These are phyloP conservation scores for Drosophila asahinai DNA, from an alignment of 1,140 invertebrate genomes.

Conservation along the genomic window DNA sequence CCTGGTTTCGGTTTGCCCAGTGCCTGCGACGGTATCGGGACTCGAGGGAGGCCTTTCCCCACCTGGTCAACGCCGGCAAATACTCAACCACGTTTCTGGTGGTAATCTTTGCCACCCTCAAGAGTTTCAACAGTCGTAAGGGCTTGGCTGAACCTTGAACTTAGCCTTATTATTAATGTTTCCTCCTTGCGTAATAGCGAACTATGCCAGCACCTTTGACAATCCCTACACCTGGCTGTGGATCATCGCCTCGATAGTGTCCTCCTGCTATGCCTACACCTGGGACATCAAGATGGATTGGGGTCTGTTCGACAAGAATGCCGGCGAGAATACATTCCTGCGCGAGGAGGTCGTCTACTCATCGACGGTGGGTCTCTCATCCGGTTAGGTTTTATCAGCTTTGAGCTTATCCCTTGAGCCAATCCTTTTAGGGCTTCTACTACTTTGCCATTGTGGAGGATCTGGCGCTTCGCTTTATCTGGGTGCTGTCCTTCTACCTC, in stretches of 20 bases:
- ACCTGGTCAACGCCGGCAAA: constrained; percentile 98
- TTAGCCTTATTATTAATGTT: not conserved
- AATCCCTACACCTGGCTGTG: constrained; percentile 94
- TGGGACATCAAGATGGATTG: constrained; percentile 99
- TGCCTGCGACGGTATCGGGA: constrained; percentile 97
- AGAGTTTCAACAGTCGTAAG: constrained; percentile 88
- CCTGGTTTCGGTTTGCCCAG: constrained; percentile 99
- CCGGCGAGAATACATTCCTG: constrained; percentile 93
- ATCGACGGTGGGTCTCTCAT: constrained; percentile 86
- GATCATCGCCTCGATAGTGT: constrained; percentile 91
- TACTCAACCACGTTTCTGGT: constrained; percentile 99
- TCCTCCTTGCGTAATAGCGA: constrained; percentile 81
- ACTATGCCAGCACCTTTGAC: constrained; percentile 87
- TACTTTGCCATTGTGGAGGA: constrained; percentile 99
- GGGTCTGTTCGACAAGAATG: constrained; percentile 96
- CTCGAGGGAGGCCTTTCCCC: constrained; percentile 96
- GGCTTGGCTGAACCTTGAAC: not conserved
- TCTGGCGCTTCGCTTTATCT: constrained; percentile 96
- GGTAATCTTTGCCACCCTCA: constrained; percentile 93
- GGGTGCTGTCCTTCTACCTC: constrained; percentile 94
- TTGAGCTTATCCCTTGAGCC: not conserved
- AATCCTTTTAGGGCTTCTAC: constrained; percentile 91
- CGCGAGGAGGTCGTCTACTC: constrained; percentile 92
- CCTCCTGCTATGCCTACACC: constrained; percentile 93
- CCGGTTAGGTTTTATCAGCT: not conserved